Evolutionary conservation across 2,113 vertebrate species (phyloP).

Genomic region (Austrofundulus limnaeus): DNA sequence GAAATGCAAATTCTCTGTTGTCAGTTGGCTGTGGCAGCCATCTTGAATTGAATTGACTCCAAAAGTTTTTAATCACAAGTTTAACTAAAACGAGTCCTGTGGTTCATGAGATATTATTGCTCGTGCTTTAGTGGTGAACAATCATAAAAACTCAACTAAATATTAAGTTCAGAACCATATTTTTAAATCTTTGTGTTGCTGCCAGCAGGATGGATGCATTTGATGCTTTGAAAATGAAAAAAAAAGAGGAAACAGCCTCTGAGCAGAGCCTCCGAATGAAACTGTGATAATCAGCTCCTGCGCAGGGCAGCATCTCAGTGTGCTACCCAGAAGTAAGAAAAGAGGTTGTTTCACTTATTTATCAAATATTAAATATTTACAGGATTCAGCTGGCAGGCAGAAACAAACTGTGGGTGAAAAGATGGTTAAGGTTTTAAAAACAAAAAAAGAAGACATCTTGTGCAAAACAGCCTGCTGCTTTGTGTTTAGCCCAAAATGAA

Average conservation of each 20-base stretch:
- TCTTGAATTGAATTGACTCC: too few species aligned
- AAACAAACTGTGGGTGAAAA: constrained; percentile 64
- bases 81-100: too few species aligned
- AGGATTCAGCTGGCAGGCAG: constrained; percentile 68
- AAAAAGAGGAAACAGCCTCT: constrained; percentile 31
- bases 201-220: constrained; percentile 19
- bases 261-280: constrained; percentile 28
- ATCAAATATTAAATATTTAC: constrained; percentile 76
- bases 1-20: too few species aligned
- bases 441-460: constrained; percentile 29
- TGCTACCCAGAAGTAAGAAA: constrained; percentile 61
- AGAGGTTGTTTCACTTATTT: constrained; percentile 77
- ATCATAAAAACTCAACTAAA: constrained; percentile 7
- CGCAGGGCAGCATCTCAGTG: constrained; percentile 43
- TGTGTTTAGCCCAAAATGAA: constrained; percentile 55
- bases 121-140: too few species aligned
- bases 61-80: too few species aligned
- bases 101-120: too few species aligned
- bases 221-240: constrained; percentile 31
- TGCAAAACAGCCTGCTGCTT: constrained; percentile 54
- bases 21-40: too few species aligned
- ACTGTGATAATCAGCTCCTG: constrained; percentile 43
- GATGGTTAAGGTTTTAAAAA: constrained; percentile 53
- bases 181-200: constrained; percentile 12
- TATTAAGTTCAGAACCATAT: not conserved